These are phyloP conservation scores for Theocolax elegans DNA, from an alignment of 1,140 invertebrate species.

Conservation along the genomic window DNA sequence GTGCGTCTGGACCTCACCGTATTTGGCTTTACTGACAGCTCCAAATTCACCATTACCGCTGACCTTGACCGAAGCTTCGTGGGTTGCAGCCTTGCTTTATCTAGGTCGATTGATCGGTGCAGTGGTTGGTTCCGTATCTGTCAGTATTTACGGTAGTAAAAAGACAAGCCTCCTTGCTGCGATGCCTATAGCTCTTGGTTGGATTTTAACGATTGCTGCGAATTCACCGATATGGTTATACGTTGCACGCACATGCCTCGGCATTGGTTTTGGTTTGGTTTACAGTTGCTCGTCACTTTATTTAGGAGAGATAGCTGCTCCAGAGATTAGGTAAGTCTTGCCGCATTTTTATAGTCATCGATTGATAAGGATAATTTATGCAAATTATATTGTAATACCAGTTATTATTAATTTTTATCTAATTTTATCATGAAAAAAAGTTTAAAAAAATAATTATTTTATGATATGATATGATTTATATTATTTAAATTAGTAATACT, in stretches of 20 bases:
- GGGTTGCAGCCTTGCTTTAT: conserved; percentile 73
- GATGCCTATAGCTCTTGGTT: conserved; percentile 73
- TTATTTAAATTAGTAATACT: too few relatives aligned
- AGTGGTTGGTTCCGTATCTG: conserved; percentile 51
- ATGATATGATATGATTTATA: too few relatives aligned
- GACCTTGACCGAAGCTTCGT: conserved; percentile 71
- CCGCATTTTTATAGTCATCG: too few relatives aligned
- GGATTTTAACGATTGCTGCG: conserved; percentile 63
- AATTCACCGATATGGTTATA: conserved; percentile 69
- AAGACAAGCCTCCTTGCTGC: conserved; percentile 71
- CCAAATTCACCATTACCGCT: conserved; percentile 67
- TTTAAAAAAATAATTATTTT: too few relatives aligned
- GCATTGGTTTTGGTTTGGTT: conserved; percentile 75
- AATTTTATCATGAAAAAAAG: too few relatives aligned
- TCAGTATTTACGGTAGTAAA: conserved; percentile 74
- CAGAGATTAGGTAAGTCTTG: conserved; percentile 46
- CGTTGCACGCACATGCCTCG: conserved; percentile 68
- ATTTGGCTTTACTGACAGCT: conserved; percentile 65
- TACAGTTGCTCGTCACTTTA: conserved; percentile 76
- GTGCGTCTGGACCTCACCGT: conserved; percentile 71
- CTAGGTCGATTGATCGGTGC: conserved; percentile 61
- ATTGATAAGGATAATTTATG: too few relatives aligned
- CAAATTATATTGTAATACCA: too few relatives aligned
- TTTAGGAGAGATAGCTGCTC: conserved; percentile 74
- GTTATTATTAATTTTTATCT: too few relatives aligned